phyloP scores from a whole-genome alignment of 1,140 invertebrate genomes.

The Conus ventricosus region DNA sequence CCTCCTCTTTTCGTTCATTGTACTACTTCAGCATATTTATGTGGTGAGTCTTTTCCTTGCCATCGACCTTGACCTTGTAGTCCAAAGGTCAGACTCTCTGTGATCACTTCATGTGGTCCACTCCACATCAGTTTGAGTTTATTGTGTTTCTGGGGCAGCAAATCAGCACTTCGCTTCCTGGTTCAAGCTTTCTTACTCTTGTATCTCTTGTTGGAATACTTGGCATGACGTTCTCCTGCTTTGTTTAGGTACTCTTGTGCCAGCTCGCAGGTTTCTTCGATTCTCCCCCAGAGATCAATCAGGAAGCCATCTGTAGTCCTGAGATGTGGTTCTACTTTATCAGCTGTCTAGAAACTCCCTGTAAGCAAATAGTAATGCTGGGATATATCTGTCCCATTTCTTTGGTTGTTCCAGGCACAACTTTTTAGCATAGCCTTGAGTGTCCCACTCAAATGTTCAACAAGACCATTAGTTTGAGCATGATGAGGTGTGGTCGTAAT shows the following conservation, averaged over 20 bases:
- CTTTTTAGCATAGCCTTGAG: too few relatives aligned
- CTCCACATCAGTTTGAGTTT: conserved; percentile 47
- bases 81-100: conserved; percentile 34
- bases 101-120: conserved; percentile 34
- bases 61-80: conserved; percentile 33
- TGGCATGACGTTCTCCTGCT: neutral
- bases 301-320: too few relatives aligned
- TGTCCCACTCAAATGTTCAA: too few relatives aligned
- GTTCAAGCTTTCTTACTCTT: conserved; percentile 23
- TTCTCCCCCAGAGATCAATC: too few relatives aligned
- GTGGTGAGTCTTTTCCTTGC: conserved; percentile 42
- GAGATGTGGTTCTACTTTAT: too few relatives aligned
- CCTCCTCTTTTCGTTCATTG: neutral
- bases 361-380: too few relatives aligned
- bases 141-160: conserved; percentile 38
- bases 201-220: conserved; percentile 13
- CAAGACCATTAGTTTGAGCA: too few relatives aligned
- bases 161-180: conserved; percentile 29
- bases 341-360: too few relatives aligned
- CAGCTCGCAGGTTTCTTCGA: neutral
- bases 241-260: conserved; percentile 24
- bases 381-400: too few relatives aligned
- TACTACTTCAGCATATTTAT: conserved; percentile 43
- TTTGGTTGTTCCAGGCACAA: too few relatives aligned
- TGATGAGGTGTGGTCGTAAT: too few relatives aligned